A percentile compares a stretch with the other conserved stretches of the same genome.
Evolutionary conservation across 2,113 vertebrate genomes (phyloP).

Genomic region (Acrocephalus arundinaceus): DNA sequence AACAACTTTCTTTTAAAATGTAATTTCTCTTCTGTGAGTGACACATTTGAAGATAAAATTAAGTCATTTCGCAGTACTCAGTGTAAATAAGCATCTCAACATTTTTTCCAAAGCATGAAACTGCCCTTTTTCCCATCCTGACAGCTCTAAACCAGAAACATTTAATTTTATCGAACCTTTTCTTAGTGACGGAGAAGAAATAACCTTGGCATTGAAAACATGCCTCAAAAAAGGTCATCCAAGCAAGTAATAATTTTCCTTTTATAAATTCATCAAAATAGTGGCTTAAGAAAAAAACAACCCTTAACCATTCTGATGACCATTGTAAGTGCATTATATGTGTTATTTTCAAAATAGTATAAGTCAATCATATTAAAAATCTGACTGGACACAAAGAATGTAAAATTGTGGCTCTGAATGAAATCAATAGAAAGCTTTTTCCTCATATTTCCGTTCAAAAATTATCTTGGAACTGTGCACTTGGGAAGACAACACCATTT

Average conservation of each 20-base stretch:
- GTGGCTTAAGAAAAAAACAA: background rate
- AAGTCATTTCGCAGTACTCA: background rate
- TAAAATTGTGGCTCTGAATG: background rate
- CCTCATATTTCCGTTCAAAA: background rate
- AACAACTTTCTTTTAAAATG: background rate
- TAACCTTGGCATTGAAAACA: background rate
- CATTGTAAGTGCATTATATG: background rate
- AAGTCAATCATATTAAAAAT: background rate
- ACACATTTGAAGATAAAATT: constrained; percentile 13
- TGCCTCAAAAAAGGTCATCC: background rate
- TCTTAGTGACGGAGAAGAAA: background rate
- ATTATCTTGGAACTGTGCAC: background rate
- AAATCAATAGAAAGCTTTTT: background rate
- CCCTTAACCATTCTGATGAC: background rate
- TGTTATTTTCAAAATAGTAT: background rate
- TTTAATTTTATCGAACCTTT: background rate
- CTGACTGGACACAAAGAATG: background rate
- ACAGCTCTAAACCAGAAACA: background rate
- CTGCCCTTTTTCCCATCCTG: background rate
- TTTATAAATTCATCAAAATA: background rate
- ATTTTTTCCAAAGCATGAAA: background rate
- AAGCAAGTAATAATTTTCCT: background rate
- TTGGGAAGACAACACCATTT: background rate
- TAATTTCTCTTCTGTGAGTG: background rate
- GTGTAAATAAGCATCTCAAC: background rate